A percentile compares a stretch with the other conserved stretches of the same genome.
Evolutionary conservation across 2,888 invertebrate species (phyloP).

Genomic region (Tipula vernalis): DNA sequence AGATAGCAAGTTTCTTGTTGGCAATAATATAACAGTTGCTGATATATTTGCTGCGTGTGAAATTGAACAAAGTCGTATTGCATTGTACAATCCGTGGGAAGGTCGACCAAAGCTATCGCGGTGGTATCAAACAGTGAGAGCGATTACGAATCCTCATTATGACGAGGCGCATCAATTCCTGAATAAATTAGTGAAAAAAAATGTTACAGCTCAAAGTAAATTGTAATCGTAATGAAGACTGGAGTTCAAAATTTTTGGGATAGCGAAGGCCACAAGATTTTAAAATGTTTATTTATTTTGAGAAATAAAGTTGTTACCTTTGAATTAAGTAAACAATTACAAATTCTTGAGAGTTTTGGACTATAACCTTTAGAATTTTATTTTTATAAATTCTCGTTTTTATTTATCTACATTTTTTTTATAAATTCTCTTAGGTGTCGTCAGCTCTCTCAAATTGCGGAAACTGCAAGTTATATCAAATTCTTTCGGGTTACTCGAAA

Average conservation of each 20-base stretch:
- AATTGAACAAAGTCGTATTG: conserved; percentile 63
- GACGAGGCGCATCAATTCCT: conserved; percentile 47
- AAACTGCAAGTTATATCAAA: too few relatives aligned
- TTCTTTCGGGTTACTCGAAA: too few relatives aligned
- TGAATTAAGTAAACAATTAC: not conserved
- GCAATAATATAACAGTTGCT: conserved; percentile 52
- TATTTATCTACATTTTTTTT: not conserved
- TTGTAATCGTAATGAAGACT: not conserved
- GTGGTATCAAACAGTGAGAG: conserved; percentile 52
- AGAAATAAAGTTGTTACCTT: not conserved
- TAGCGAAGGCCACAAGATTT: not conserved
- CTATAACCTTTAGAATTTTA: not conserved
- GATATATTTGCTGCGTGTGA: conserved; percentile 67
- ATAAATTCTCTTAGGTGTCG: not conserved
- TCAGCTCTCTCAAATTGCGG: too few relatives aligned
- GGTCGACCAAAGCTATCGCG: conserved; percentile 45
- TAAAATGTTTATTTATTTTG: not conserved
- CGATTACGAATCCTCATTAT: conserved; percentile 48
- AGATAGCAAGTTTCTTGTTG: conserved; percentile 40
- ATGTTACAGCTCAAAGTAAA: not conserved
- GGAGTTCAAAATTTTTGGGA: not conserved
- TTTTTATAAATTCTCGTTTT: not conserved
- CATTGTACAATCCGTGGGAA: conserved; percentile 43
- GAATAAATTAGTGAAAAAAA: conserved; percentile 27
- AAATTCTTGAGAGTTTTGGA: not conserved